Evolutionary conservation across 2,113 vertebrate genomes (phyloP).

Genomic region (Hippopotamus amphibius): DNA sequence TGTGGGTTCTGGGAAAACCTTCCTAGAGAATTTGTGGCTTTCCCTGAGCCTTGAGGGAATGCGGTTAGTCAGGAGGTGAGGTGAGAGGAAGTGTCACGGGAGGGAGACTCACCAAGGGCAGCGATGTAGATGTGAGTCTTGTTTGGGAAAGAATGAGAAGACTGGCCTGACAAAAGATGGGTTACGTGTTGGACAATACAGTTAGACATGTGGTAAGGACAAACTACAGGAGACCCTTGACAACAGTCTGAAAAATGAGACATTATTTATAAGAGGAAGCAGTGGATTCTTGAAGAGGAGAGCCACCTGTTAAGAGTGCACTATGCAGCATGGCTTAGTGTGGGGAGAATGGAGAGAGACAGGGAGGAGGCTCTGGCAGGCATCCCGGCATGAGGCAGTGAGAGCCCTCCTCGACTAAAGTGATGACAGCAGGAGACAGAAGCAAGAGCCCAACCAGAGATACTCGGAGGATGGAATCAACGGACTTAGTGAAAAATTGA

Average conservation of each 20-base stretch:
- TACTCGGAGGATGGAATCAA: neutral
- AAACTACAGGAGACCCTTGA: neutral
- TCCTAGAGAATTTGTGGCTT: neutral
- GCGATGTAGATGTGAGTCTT: neutral
- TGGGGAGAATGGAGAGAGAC: neutral
- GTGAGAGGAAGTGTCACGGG: neutral
- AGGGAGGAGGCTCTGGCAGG: neutral
- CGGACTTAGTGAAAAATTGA: neutral
- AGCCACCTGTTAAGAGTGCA: neutral
- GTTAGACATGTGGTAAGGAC: neutral
- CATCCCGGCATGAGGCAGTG: neutral
- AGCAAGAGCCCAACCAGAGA: neutral
- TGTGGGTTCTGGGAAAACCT: neutral
- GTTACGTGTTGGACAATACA: neutral
- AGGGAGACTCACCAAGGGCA: neutral
- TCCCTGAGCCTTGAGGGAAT: neutral
- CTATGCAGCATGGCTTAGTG: neutral
- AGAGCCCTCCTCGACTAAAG: neutral
- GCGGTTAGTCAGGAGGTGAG: neutral
- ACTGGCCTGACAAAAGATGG: neutral
- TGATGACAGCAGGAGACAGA: neutral
- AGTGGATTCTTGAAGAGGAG: neutral
- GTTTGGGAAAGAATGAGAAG: neutral
- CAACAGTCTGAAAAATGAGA: neutral
- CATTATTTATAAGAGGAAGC: neutral